Base-by-base conservation (phyloP, 2,888 invertebrate genomes). In the Drosophila colorata region DNA sequence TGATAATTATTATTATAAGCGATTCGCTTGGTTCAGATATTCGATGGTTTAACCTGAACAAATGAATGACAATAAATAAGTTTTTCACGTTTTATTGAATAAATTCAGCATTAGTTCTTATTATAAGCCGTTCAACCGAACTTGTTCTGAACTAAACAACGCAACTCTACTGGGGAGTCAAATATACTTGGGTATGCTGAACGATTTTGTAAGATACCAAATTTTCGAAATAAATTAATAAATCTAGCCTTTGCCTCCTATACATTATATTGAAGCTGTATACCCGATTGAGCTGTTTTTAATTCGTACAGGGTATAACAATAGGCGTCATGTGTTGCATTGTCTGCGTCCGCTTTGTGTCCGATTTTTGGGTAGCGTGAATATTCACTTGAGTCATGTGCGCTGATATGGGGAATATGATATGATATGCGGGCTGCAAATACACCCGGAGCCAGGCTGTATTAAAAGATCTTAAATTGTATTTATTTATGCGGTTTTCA, bases 401-500 rank as follows among this genome's bases (percentile, higher is more conserved):
- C 51, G 14, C 60, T 65, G 76, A 80, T 78, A 71, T 47, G 60
- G 13, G n/a, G 14, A 52, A 14, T 11, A 31, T 40, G 18, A 63
- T 47, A 40, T 58, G 59, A 68, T 65, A 67, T 79, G 69, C 64
- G 58, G 52, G 57, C 40, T 18, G 9, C 8, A 43, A 25, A 2
- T 11, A 13, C 4, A 20, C 11, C 6, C 20, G 4, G 8, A 18
- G 5, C 11, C 40, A 6, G 2, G 6, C 18, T 13, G 18, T 33
- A 6, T n/a, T n/a, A 18, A n/a, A n/a, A 25, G 23, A 43, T 25
- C 38, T 38, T 9, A n/a, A 16, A 38, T 4, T 44, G n/a, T n/a
- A 25, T 25, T 13, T 8, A 2, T 38, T 14, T 9, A 11, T 11
- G 2, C 38, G 11, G 16, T 25, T 37, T 83, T 78, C 94, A 99